Evolutionary conservation across 2,888 invertebrate genomes (phyloP).

Genomic region (Tenthredo distinguenda): DNA sequence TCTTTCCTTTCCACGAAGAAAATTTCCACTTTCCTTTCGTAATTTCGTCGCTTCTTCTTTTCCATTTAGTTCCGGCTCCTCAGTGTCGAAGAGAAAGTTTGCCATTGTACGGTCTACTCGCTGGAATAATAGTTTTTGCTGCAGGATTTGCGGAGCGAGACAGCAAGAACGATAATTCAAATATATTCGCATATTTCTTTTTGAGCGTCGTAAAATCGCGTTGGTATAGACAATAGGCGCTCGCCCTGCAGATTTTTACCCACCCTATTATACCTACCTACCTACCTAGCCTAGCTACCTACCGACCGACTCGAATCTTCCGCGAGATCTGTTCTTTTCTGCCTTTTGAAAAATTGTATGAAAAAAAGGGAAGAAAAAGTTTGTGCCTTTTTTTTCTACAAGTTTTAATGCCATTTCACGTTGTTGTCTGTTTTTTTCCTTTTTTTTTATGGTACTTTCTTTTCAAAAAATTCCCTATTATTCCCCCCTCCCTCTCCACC

Average conservation of each 20-base stretch:
- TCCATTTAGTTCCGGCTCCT: not conserved
- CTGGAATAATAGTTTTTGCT: not conserved
- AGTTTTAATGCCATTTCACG: constrained; percentile 62
- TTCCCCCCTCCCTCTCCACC: constrained; percentile 45
- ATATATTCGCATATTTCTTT: not conserved
- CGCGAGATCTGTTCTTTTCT: constrained; percentile 70
- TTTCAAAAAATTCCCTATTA: constrained; percentile 15
- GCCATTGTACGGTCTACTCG: not conserved
- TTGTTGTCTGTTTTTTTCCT: not conserved
- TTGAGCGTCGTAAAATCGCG: not conserved
- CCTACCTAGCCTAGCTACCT: not conserved
- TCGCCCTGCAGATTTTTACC: constrained; percentile 60
- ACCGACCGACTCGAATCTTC: constrained; percentile 58
- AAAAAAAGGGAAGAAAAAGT: not conserved
- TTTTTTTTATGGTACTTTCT: constrained; percentile 6
- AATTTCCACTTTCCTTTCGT: not conserved
- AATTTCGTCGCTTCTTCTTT: not conserved
- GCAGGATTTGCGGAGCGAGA: too few species aligned
- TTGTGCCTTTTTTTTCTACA: constrained; percentile 8
- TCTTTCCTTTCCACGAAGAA: not conserved
- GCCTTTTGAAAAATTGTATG: not conserved
- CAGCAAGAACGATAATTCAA: not conserved
- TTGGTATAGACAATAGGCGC: not conserved
- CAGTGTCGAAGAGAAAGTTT: not conserved
- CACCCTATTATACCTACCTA: constrained; percentile 58